phyloP scores from a whole-genome alignment of 2,797 vertebrate genomes.

The Selene dorsalis region DNA sequence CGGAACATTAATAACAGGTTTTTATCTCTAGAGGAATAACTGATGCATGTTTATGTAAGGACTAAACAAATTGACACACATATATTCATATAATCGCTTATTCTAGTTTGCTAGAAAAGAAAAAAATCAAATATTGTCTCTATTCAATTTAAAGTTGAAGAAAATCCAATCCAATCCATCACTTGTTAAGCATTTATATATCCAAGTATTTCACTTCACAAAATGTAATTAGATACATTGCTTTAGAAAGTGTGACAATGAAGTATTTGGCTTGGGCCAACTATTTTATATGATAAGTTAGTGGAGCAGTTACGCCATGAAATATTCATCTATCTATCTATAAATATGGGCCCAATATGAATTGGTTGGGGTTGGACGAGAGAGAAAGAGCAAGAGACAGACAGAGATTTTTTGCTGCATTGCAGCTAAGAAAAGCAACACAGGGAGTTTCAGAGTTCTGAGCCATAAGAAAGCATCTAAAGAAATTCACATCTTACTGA shows the following conservation, averaged over 20 bases:
- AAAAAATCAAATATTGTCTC: slow-evolving; percentile 7
- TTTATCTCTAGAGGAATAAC: not conserved
- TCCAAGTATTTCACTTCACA: not conserved
- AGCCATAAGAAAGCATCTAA: slow-evolving; percentile 19
- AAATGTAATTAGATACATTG: slow-evolving; percentile 3
- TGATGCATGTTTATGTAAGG: not conserved
- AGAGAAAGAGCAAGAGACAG: slow-evolving; percentile 23
- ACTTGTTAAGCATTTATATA: not conserved
- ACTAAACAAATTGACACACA: not conserved
- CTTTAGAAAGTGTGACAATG: not conserved
- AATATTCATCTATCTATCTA: slow-evolving; percentile 36
- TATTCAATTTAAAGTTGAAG: not conserved
- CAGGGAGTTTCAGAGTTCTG: slow-evolving; percentile 46
- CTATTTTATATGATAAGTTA: not conserved
- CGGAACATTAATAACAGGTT: not conserved
- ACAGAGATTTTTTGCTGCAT: slow-evolving; percentile 65
- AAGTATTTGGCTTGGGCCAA: slow-evolving; percentile 7
- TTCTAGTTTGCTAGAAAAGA: slow-evolving; percentile 4
- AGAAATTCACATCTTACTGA: slow-evolving; percentile 2
- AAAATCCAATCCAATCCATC: not conserved
- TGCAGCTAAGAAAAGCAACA: slow-evolving; percentile 66
- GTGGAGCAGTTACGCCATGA: slow-evolving; percentile 12
- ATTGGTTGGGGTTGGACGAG: slow-evolving; percentile 26
- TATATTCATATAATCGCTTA: not conserved
- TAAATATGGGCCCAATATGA: slow-evolving; percentile 34